These are phyloP conservation scores for Brotula barbata DNA, from an alignment of 2,797 vertebrate species.

Conservation along the genomic window DNA sequence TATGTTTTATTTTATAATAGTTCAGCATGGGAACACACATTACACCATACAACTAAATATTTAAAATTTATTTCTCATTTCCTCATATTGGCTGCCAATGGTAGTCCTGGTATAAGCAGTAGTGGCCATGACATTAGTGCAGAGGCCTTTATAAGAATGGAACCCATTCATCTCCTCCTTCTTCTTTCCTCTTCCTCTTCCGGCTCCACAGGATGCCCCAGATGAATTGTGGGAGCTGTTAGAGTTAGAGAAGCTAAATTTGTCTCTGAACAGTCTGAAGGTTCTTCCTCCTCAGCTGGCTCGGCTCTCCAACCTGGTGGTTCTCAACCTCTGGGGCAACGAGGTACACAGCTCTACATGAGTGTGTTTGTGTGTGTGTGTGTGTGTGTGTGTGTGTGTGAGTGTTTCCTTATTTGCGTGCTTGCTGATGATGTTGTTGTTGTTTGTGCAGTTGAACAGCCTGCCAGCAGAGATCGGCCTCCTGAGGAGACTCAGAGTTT, in stretches of 20 bases:
- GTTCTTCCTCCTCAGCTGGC: slow-evolving; percentile 79
- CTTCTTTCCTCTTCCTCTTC: background rate
- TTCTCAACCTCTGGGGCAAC: slow-evolving; percentile 90
- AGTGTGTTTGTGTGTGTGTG: background rate
- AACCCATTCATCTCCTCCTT: no score
- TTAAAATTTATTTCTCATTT: no score
- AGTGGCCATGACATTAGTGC: no score
- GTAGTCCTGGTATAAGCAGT: no score
- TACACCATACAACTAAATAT: no score
- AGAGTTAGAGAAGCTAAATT: slow-evolving; percentile 89
- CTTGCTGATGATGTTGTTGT: slow-evolving; percentile 1
- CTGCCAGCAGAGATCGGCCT: slow-evolving; percentile 88
- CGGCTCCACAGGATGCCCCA: slow-evolving; percentile 68
- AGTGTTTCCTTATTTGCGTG: slow-evolving; percentile 2
- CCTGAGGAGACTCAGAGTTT: slow-evolving; percentile 83
- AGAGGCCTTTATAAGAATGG: no score
- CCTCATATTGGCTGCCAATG: no score
- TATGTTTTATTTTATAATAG: no score
- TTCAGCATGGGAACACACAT: no score
- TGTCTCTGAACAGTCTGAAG: slow-evolving; percentile 86
- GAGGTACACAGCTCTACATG: slow-evolving; percentile 41
- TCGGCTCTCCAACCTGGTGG: slow-evolving; percentile 84
- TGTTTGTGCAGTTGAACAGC: slow-evolving; percentile 71
- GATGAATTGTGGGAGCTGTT: slow-evolving; percentile 86
- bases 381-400: background rate